phyloP scores from a whole-genome alignment of 2,113 vertebrate genomes.

The Agapornis roseicollis region DNA sequence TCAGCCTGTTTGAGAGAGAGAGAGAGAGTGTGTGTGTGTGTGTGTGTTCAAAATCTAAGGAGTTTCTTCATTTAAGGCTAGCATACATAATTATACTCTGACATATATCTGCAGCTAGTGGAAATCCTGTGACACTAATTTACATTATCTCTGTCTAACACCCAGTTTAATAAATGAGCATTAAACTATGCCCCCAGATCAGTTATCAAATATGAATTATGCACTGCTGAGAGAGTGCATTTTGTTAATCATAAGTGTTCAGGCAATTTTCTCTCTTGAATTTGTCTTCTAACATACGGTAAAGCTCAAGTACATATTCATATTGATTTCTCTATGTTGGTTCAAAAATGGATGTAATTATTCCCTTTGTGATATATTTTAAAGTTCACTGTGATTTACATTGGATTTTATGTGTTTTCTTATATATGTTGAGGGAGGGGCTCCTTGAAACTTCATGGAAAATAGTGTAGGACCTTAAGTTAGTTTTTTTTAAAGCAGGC shows the following conservation, averaged over 20 bases:
- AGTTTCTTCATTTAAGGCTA: neutral
- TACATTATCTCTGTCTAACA: neutral
- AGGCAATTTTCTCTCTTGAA: neutral
- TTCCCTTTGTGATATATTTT: neutral
- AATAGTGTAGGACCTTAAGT: neutral
- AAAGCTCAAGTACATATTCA: neutral
- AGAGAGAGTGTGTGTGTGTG: rapidly evolving
- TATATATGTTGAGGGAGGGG: neutral
- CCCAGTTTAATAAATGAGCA: neutral
- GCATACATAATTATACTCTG: neutral
- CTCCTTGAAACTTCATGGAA: neutral
- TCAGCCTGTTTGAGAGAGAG: neutral
- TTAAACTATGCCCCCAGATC: neutral
- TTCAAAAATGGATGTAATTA: neutral
- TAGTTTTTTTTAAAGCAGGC: neutral
- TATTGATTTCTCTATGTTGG: neutral
- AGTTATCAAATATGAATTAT: neutral
- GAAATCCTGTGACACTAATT: neutral
- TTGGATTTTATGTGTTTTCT: neutral
- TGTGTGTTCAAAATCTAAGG: neutral
- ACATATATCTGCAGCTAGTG: neutral
- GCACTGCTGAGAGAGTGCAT: neutral
- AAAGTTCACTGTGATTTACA: neutral
- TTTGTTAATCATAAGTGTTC: neutral
- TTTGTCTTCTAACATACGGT: neutral